Evolutionary conservation across 2,113 vertebrate species (phyloP).

Genomic region (Zapus hudsonius): DNA sequence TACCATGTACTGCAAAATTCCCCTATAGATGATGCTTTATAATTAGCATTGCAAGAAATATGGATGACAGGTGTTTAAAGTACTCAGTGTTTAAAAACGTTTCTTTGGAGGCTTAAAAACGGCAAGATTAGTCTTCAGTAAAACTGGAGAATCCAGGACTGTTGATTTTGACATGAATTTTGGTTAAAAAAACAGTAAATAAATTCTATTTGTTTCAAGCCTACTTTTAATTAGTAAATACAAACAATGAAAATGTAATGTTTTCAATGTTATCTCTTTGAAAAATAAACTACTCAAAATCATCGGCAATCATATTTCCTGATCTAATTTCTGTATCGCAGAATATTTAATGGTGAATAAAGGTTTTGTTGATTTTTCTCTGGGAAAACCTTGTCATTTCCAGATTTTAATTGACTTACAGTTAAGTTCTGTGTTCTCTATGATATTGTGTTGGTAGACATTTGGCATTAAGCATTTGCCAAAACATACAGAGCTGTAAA

Average conservation of each 20-base stretch:
- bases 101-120: background rate
- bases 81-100: background rate
- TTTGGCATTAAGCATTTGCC: background rate
- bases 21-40: background rate
- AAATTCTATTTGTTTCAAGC: background rate
- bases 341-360: background rate
- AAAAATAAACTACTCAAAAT: background rate
- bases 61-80: background rate
- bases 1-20: background rate
- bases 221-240: conserved; percentile 28
- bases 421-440: background rate
- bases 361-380: background rate
- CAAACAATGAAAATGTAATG: background rate
- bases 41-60: background rate
- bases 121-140: background rate
- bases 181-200: background rate
- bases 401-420: background rate
- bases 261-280: background rate
- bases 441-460: no score
- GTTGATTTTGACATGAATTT: background rate
- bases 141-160: background rate
- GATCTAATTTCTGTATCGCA: background rate
- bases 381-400: background rate
- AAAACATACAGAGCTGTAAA: background rate
- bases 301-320: background rate